Evolutionary conservation across 2,797 vertebrate genomes (phyloP), one percentile per base, ranked within the genome.

Genomic region (Acrossocheilus wenchowensis): DNA sequence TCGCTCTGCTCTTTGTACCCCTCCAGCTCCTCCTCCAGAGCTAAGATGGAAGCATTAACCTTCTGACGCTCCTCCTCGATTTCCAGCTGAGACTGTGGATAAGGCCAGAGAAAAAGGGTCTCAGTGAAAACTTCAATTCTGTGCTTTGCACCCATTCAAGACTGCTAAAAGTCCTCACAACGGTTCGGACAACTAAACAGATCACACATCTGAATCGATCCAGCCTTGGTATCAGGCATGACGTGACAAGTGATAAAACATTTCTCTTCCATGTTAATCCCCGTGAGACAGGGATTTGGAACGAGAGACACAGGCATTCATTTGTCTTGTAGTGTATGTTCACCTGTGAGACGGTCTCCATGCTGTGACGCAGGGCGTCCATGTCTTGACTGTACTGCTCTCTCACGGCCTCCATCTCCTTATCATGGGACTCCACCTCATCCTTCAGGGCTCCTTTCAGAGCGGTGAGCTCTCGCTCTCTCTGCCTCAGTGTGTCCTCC

Each of bases 391-490:
- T 94, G 93, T 94, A 99, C 93, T 98, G 96, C 91, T 97, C 97
- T 89, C 96, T 94, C 71, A 99, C 93, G 0, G 88, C 90, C 84
- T 99, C 98, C 86, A 98, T 95, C 90, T 98, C 98, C 84, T 90
- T 92, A 93, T 99, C 98, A 0, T 97, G 97, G 11, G 92, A 95
- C 72, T 97, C 95, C 91, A 99, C 97, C 95, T 99, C 98, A 52
- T 99, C 97, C 93, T 99, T 99, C 69, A 98, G 95, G 14, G 94
- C 97, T 68, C 97, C 97, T 90, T 97, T 98, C 90, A 98, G 93
- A 8, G 97, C 97, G 0, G 97, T 98, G 93, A 98, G 92, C 90
- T 98, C 97, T 48, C 97, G 93, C 86, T 98, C 98, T 15, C 97
- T 92, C 92, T 96, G 97, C 80, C 91, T 93, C 74, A 98, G 91